Base-by-base conservation (phyloP, 2,888 invertebrate genomes). In the Nezara viridula region DNA sequence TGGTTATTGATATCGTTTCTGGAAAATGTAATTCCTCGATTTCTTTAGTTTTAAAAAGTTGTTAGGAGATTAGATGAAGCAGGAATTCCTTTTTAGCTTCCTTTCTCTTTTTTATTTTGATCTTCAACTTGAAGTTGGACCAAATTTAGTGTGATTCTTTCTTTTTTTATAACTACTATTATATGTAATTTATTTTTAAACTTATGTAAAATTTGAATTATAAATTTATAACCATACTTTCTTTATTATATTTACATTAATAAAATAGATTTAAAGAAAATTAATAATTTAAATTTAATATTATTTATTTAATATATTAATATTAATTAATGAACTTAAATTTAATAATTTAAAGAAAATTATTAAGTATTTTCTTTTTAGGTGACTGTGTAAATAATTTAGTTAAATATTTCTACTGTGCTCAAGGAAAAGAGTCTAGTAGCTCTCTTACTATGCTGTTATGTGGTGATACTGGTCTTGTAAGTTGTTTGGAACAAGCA, bases 311-410 rank as follows among this genome's bases (percentile, higher is more conserved):
- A n/a, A n/a, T n/a, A n/a, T n/a, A n/a, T n/a, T n/a, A n/a, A n/a
- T n/a, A n/a, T n/a, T n/a, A n/a, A n/a, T n/a, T n/a, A n/a, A n/a
- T n/a, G n/a, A n/a, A n/a, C n/a, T n/a, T n/a, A n/a, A n/a, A n/a
- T n/a, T n/a, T n/a, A n/a, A n/a, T n/a, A n/a, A n/a, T n/a, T n/a
- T n/a, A n/a, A 73, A 73, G 24, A 50, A 44, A 16, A 66, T 88
- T 55, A 66, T 44, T 77, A 19, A 19, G 24, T 81, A 27, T 40
- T 40, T 19, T 88, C 52, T 5, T 93, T 93, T 55, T 92, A 96
- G 97, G 97, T 90, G 98, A 99, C 93, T 97, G 98, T 91, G 98
- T 99, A 6, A 99, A 99, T 93, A 97, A 97, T 44, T 97, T 99
- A 92, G 98, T 99, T 37, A 99, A 99, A 93, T 98, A 98, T 95